Percentiles rank a stretch among this genome's conserved stretches.
Conservation (phyloP, 2,888 invertebrate species). For the Penaeus monodon region DNA sequence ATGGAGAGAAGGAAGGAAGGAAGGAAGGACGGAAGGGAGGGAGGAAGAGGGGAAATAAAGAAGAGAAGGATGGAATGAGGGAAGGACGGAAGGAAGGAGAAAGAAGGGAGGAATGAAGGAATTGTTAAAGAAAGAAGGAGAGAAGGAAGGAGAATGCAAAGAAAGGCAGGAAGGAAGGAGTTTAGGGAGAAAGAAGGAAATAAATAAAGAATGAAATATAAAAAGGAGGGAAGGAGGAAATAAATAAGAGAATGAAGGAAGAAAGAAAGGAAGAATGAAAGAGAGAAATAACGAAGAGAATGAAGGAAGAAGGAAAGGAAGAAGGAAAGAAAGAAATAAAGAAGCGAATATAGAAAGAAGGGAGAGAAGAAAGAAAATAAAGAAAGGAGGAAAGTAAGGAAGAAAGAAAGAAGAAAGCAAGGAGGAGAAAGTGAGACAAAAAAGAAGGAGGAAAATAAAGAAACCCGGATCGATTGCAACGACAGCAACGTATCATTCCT, state of each 20-base stretch:
- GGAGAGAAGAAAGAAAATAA: too few species aligned
- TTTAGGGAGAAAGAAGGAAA: neutral
- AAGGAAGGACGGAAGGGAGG: neutral
- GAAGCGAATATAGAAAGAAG: neutral
- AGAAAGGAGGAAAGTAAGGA: too few species aligned
- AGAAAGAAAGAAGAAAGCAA: too few species aligned
- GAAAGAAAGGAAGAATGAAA: neutral
- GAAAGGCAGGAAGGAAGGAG: too few species aligned
- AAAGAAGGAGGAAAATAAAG: too few species aligned
- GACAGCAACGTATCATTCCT: too few species aligned
- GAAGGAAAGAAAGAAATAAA: neutral
- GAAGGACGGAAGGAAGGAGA: neutral
- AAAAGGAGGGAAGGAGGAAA: too few species aligned
- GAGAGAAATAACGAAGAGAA: neutral
- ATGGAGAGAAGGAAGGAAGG: too few species aligned
- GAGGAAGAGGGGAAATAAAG: neutral
- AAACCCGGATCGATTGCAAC: too few species aligned
- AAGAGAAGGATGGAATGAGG: neutral
- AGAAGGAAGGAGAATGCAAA: neutral
- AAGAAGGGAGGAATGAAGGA: neutral
- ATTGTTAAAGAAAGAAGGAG: neutral
- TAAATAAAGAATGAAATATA: neutral
- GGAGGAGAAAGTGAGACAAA: too few species aligned
- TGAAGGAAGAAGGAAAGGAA: neutral
- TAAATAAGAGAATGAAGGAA: neutral